Base-by-base conservation (phyloP, 2,797 vertebrate species). In the Onychomys arenicola region DNA sequence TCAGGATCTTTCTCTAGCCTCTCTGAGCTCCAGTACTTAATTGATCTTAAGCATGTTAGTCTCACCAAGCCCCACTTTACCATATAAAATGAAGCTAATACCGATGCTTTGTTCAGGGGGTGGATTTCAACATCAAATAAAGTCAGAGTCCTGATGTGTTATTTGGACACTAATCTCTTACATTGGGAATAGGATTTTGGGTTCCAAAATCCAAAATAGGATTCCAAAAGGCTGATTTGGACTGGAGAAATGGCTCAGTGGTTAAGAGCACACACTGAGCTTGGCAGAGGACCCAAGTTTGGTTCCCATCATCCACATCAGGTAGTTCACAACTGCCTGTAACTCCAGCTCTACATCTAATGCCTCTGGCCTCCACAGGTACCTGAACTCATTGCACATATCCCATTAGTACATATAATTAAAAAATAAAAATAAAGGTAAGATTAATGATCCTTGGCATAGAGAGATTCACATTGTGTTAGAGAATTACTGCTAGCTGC, bases 71-170 rank as follows among this genome's bases (percentile, higher is more conserved):
- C 1, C 25, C n/a, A 43, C 13, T 90, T 87, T 75, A 43, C 32
- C 71, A 4, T 9, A 17, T 49, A 96, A 95, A 91, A 69, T 78
- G 37, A 55, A 69, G 25, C 37, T 29, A 75, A 91, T 57, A 57
- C 34, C 21, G 59, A 63, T 52, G 34, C 49, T 19, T 85, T 65
- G 10, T 71, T 89, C 40, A 63, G 3, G 16, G 27, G 34, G 16
- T 85, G 91, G 76, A 7, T 89, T 73, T 92, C 59, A 93, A 75
- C 57, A 76, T 85, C 67, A 65, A 87, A 73, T 63, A 89, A 63
- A 75, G 71, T 55, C 73, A 52, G 88, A 83, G 61, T 23, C n/a
- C 91, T 80, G 78, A 96, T 94, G n/a, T 89, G 21, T 77, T 37
- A 40, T 73, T 71, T 5, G 90, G 95, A 91, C 52, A 49, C 57